These are phyloP conservation scores for Coelinius sp. DNA, from an alignment of 2,888 invertebrate genomes.

Conservation along the genomic window DNA sequence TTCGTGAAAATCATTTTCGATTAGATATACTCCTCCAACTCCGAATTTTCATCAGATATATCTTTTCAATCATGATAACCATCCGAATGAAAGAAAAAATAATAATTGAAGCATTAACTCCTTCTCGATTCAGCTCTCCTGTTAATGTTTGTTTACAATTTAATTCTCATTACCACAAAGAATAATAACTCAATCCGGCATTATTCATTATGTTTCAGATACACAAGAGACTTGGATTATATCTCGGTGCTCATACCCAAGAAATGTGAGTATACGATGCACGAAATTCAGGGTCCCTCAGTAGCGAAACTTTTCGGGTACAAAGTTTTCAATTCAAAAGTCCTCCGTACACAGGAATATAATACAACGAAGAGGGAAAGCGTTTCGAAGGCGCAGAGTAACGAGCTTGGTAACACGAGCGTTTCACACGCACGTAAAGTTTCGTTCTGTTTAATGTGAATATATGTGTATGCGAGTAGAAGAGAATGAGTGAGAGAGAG, in stretches of 20 bases:
- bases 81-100: no score
- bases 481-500: neutral
- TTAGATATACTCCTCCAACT: no score
- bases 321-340: constrained; percentile 16
- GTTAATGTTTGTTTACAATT: no score
- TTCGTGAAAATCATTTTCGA: no score
- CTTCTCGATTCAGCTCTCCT: no score
- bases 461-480: neutral
- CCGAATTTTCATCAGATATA: no score
- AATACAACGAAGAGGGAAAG: constrained; percentile 22
- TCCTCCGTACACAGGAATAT: neutral
- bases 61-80: no score
- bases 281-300: constrained; percentile 1
- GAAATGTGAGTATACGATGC: constrained; percentile 22
- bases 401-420: constrained; percentile 27
- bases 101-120: no score
- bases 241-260: neutral
- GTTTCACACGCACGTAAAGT: constrained; percentile 24
- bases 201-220: constrained; percentile 17
- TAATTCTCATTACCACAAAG: neutral
- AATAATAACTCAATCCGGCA: neutral
- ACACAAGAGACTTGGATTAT: neutral
- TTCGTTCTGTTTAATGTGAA: constrained; percentile 18
- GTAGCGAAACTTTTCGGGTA: neutral
- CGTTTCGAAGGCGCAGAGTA: constrained; percentile 19